Percentiles rank a stretch among this genome's conserved stretches.
phyloP scores from a whole-genome alignment of 2,797 vertebrate genomes.

The Cynopterus sphinx region DNA sequence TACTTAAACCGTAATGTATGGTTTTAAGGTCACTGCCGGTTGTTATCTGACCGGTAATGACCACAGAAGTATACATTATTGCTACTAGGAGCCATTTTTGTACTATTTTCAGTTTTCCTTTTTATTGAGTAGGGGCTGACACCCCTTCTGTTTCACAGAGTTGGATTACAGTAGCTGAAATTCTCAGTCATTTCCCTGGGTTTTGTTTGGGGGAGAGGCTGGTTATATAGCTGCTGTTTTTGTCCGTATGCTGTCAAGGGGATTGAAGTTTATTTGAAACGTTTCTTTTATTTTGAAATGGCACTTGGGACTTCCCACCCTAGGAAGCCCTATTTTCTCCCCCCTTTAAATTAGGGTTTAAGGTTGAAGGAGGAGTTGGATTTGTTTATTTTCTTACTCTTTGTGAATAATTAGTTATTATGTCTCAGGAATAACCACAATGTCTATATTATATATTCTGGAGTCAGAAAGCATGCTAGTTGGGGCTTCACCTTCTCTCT shows the following conservation, averaged over 20 bases:
- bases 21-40: slow-evolving; percentile 80
- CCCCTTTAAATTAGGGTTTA: slow-evolving; percentile 24
- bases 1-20: slow-evolving; percentile 73
- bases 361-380: not conserved
- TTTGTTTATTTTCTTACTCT: slow-evolving; percentile 50
- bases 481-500: not conserved
- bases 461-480: not conserved
- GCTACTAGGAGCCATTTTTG: slow-evolving; percentile 73
- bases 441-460: not conserved
- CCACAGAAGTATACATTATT: slow-evolving; percentile 74
- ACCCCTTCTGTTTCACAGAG: slow-evolving; percentile 19
- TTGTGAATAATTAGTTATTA: slow-evolving; percentile 36
- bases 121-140: slow-evolving; percentile 77
- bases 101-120: slow-evolving; percentile 74
- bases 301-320: not conserved
- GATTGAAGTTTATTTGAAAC: slow-evolving; percentile 37
- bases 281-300: slow-evolving; percentile 58
- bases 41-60: slow-evolving; percentile 82
- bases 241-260: slow-evolving; percentile 17
- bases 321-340: not conserved
- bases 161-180: slow-evolving; percentile 66
- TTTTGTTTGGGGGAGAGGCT: slow-evolving; percentile 47
- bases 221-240: not conserved
- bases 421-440: not conserved
- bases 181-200: slow-evolving; percentile 14